Percentiles rank a stretch among this genome's conserved stretches.
Evolutionary conservation across 2,797 vertebrate species (phyloP).

Genomic region (Gobionotothen gibberifrons): DNA sequence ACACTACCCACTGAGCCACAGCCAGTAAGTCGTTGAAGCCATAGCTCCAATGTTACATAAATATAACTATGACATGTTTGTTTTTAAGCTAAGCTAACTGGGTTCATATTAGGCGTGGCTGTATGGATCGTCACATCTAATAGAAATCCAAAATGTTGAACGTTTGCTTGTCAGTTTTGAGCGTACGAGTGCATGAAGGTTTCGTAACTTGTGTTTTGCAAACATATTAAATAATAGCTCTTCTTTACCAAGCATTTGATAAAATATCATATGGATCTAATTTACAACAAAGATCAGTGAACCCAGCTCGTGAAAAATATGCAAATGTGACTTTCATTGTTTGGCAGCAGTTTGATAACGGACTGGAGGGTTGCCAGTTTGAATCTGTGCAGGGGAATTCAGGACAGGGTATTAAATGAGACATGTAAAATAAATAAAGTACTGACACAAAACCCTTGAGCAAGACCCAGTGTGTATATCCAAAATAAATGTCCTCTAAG

Average conservation of each 20-base stretch:
- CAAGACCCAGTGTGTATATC: conserved; percentile 20
- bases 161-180: not conserved
- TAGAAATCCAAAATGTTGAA: not conserved
- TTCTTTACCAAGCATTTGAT: conserved; percentile 11
- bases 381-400: conserved; percentile 21
- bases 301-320: conserved; percentile 22
- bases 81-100: not conserved
- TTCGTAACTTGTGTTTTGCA: not conserved
- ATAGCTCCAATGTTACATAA: too few relatives aligned
- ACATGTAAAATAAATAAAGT: not conserved
- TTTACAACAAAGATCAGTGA: conserved; percentile 26
- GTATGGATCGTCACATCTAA: too few relatives aligned
- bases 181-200: not conserved
- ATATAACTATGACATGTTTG: too few relatives aligned
- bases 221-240: not conserved
- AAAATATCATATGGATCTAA: conserved; percentile 32
- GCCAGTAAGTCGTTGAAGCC: too few relatives aligned
- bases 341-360: conserved; percentile 32
- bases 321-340: conserved; percentile 34
- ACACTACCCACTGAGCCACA: too few relatives aligned
- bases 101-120: not conserved
- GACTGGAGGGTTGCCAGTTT: conserved; percentile 53
- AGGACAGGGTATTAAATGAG: conserved; percentile 13
- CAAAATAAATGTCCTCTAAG: conserved; percentile 4
- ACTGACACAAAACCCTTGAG: conserved; percentile 26